Evolutionary conservation across 2,797 vertebrate species (phyloP), one percentile per base, ranked within the genome.

Genomic region (Crenichthys baileyi): DNA sequence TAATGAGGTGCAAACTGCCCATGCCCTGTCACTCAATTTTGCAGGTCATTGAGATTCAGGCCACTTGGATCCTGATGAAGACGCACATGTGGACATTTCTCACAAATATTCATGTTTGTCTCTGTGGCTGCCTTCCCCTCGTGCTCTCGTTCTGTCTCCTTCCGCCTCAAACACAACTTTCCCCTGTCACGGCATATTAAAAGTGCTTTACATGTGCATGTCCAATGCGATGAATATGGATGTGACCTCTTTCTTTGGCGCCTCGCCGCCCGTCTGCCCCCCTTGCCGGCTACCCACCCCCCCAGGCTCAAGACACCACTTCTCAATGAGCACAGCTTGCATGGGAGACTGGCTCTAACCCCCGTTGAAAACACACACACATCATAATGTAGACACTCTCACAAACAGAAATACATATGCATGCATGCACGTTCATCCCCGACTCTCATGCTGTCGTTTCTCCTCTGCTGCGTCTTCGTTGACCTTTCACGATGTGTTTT

Each of bases 191-290:
- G 96, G 96, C 96, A 96, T 96, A 98, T 99, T 99, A 98, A 97
- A 97, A 96, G 95, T 94, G 95, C 96, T 97, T 97, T 97, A 97
- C 97, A 97, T 97, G 97, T 97, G 97, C 97, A 97, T 96, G 97
- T 97, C 96, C 95, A 96, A 98, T 96, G 95, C 96, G 94, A 98
- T 99, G 97, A 98, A 99, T 99, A 99, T 99, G 97, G 95, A 99
- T 98, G 97, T 98, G 97, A 98, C 97, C 98, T 97, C 97, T 96
- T 99, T 97, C 96, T 94, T 95, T 95, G 96, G 95, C 93, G 95
- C 96, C 96, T 96, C 96, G 92, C 83, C 70, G 87, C 87, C 88
- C 48, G 87, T 84, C 87, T 96, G 96, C 92, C 96, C 96, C 39
- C 96, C 94, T 97, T 91, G 91, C 91, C 92, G 90, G 79, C 79